Conservation (phyloP, 2,888 invertebrate genomes). For the Serrognathus titanus region DNA sequence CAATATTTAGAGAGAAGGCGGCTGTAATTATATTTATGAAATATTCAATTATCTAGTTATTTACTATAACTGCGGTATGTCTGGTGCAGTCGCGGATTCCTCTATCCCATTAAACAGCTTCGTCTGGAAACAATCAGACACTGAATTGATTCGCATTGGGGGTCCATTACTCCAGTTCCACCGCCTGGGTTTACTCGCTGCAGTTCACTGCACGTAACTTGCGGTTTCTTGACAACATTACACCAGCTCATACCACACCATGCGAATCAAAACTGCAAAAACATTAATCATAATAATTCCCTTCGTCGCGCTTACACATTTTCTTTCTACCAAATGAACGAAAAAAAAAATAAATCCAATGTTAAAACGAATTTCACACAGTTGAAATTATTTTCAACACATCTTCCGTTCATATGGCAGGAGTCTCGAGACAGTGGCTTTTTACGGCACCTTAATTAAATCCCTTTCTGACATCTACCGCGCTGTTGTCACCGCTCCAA, state of each 20-base stretch:
- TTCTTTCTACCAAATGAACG: background rate
- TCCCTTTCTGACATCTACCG: slow-evolving; percentile 51
- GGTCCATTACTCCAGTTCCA: slow-evolving; percentile 44
- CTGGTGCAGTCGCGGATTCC: slow-evolving; percentile 41
- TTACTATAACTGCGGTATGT: slow-evolving; percentile 33
- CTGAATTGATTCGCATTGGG: slow-evolving; percentile 50
- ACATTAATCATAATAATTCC: background rate
- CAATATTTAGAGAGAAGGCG: background rate
- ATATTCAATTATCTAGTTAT: slow-evolving; percentile 42
- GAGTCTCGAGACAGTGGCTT: slow-evolving; percentile 34
- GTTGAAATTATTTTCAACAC: slow-evolving; percentile 8
- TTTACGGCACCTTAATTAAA: slow-evolving; percentile 51
- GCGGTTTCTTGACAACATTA: slow-evolving; percentile 15
- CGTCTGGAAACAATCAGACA: slow-evolving; percentile 50
- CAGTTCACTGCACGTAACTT: slow-evolving; percentile 13
- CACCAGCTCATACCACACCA: background rate
- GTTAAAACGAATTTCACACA: background rate
- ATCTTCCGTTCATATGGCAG: slow-evolving; percentile 13
- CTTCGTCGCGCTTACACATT: background rate
- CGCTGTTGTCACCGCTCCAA: slow-evolving; percentile 48
- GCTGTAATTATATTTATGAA: slow-evolving; percentile 27
- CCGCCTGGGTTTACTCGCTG: slow-evolving; percentile 3
- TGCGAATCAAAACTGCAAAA: background rate
- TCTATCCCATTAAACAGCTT: slow-evolving; percentile 46
- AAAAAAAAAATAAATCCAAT: background rate